Conservation (phyloP, 2,113 vertebrate species). For the Limnothrissa miodon region DNA sequence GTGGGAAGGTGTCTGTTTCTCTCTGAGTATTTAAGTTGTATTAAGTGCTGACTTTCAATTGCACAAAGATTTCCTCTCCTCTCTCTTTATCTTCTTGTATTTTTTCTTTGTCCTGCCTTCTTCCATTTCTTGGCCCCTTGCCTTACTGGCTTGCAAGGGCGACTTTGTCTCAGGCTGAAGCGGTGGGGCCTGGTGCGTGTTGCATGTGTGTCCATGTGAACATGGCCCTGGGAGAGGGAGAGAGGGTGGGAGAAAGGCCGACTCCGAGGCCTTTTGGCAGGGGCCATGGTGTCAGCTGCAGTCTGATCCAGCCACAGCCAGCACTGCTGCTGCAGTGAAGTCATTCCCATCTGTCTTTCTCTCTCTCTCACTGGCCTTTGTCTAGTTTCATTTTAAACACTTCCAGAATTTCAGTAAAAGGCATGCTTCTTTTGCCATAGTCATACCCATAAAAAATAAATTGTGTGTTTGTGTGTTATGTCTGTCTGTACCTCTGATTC, state of each 20-base stretch:
- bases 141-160: not conserved
- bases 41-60: no score
- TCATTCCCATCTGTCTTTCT: not conserved
- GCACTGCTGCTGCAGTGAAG: not conserved
- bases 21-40: no score
- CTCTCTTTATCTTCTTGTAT: not conserved
- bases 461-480: not conserved
- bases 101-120: not conserved
- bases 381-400: not conserved
- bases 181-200: not conserved
- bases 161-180: not conserved
- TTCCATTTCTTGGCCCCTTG: not conserved
- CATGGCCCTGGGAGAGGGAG: not conserved
- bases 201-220: not conserved
- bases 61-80: not conserved
- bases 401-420: not conserved
- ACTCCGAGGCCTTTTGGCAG: not conserved
- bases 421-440: not conserved
- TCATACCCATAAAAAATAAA: not conserved
- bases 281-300: not conserved
- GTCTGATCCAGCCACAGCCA: not conserved
- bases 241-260: not conserved
- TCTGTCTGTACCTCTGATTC: not conserved
- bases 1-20: slow-evolving; percentile 3
- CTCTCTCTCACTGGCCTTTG: not conserved